These are phyloP conservation scores for Anthoscopus minutus DNA, from an alignment of 2,113 vertebrate species.

Conservation along the genomic window DNA sequence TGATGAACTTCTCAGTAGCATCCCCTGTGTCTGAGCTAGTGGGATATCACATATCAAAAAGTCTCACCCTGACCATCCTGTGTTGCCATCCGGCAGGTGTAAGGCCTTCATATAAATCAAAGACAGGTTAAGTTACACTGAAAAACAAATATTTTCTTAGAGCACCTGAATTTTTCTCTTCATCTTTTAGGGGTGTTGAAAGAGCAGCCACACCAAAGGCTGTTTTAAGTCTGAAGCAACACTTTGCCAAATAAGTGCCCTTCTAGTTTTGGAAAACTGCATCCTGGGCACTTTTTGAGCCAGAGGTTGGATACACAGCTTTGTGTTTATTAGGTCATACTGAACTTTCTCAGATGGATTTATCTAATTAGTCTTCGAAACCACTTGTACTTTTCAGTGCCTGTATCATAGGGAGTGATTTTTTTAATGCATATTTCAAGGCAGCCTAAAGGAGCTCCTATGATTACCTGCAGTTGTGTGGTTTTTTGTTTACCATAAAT, in stretches of 20 bases:
- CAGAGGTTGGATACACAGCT: background rate
- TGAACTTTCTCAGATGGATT: conserved; percentile 18
- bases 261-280: background rate
- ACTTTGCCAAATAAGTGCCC: background rate
- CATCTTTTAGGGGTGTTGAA: background rate
- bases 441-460: background rate
- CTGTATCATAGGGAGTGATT: background rate
- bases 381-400: background rate
- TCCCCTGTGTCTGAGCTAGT: background rate
- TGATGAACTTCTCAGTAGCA: background rate
- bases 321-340: background rate
- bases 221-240: background rate
- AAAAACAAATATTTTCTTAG: background rate
- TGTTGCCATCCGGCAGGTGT: background rate
- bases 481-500: background rate
- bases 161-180: background rate
- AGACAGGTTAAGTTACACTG: background rate
- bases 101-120: background rate
- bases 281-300: background rate
- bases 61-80: background rate
- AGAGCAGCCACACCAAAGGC: background rate
- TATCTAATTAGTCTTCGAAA: conserved; percentile 39
- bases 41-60: background rate
- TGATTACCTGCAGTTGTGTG: background rate
- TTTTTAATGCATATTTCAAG: background rate